Evolutionary conservation across 2,113 vertebrate species (phyloP), one percentile per base, ranked within the genome.

Genomic region (Myiopsitta monachus): DNA sequence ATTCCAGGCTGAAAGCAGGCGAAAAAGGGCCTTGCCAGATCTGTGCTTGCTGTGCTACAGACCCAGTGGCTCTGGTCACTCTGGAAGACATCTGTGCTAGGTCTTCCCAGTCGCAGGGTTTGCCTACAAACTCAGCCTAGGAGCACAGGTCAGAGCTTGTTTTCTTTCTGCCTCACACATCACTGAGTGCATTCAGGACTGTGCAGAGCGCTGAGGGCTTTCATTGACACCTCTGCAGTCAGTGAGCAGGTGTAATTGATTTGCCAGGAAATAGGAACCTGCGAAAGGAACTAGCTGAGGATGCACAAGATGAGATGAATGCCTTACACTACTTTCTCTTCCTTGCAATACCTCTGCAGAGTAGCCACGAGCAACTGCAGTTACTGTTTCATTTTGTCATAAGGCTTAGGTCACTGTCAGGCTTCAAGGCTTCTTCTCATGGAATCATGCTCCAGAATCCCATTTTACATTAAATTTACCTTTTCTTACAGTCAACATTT

Each of bases 21-120:
- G 38, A 6, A 75, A 82, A 79, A 47, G 7, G 8, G 13, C 52
- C 28, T 85, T 52, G 21, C 33, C 33, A 36, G 17, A 11, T 27
- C 41, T 52, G 9, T 41, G 22, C 46, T 73, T 88, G 41, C 26
- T 55, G 18, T 2, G 6, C 19, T 49, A 18, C 41, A 57, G 44
- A 33, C 23, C 14, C n/a, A 61, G 46, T 27, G 67, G 26, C n/a
- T 92, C 0, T 0, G 4, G 11, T 86, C 6, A 7, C 41, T 68
- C 38, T n/a, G 47, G 28, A 78, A 93, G 83, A 92, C 1, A 2
- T 14, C 59, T 54, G 14, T 77, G 24, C 57, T 64, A 39, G 19
- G 23, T 38, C 33, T 83, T 43, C n/a, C 72, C 39, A 41, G 33
- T n/a, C 14, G 6, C 55, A n/a, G 55, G 55, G 21, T n/a, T 59